Conservation (phyloP, 2,797 vertebrate genomes). For the Vespertilio murinus region DNA sequence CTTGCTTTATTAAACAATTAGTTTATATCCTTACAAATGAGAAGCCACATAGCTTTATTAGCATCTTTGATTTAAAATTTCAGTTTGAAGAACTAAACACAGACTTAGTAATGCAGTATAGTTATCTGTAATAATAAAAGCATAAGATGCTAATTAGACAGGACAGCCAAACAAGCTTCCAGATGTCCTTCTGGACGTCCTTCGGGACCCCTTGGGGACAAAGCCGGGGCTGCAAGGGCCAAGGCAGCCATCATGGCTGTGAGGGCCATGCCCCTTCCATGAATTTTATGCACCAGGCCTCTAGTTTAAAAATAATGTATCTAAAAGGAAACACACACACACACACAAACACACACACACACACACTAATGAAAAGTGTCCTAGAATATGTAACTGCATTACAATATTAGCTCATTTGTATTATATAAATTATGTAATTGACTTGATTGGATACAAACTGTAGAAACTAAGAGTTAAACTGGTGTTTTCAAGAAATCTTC, state of each 20-base stretch:
- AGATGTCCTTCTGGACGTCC: too few relatives aligned
- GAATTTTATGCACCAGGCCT: too few relatives aligned
- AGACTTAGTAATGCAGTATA: neutral
- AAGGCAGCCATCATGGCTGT: too few relatives aligned
- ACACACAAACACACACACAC: neutral
- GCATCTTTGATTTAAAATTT: slow-evolving; percentile 31
- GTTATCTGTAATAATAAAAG: neutral
- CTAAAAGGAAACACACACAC: neutral
- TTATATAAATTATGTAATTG: neutral
- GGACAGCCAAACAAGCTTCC: too few relatives aligned
- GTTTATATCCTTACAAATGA: neutral
- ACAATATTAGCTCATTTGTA: neutral
- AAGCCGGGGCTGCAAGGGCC: too few relatives aligned
- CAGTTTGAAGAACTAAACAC: slow-evolving; percentile 14
- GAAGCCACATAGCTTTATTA: neutral
- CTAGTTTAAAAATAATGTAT: neutral
- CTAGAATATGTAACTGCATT: neutral
- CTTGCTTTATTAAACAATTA: neutral
- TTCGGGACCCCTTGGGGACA: too few relatives aligned
- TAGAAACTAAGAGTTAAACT: neutral
- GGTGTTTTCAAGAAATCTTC: neutral
- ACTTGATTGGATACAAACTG: neutral
- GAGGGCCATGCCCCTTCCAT: too few relatives aligned
- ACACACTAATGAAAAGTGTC: neutral
- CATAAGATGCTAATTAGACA: too few relatives aligned